Base-by-base conservation (phyloP, 1,140 invertebrate genomes). In the Acyrthosiphon pisum region DNA sequence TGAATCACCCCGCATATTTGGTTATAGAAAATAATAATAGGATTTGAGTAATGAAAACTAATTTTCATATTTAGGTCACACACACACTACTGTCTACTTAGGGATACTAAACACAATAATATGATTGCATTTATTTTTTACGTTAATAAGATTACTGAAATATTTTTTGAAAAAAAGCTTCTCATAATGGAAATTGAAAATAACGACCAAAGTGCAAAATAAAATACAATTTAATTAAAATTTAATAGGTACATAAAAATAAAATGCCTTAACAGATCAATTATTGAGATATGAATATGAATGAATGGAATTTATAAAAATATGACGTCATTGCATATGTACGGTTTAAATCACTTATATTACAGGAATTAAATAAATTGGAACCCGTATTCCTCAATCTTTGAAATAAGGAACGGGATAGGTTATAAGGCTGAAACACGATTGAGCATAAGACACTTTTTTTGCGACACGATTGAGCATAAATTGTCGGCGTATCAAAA, bases 51-150 rank as follows among this genome's bases (percentile, higher is more conserved):
- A 87, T 48, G 48, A 48, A 87, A 23, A 87, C 84, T 87, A 18
- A 48, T 87, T 87, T 48, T 18, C 9, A 84, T 44, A 84, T 44
- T 84, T 84, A 84, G 37, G 37, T 84, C 37, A 44, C 37, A 44
- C 14, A 84, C 76, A 53, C 30, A 76, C 60, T 76, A 76, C n/a
- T n/a, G n/a, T 76, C 60, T 23, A 84, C 8, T 41, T 84, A 41
- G 37, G 41, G 41, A 44, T 44, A 84, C 37, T 30, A 84, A 84
- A 44, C 23, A n/a, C 30, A 87, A 87, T 48, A 7, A 50, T 88
- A 88, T 50, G 23, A 88, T 88, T n/a, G 30, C 44, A 88, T 88
- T 48, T n/a, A n/a, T 30, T n/a, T 86, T 87, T 88, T 35, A 88
- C 23, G n/a, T 18, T 50, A 88, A 50, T 88, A 50, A 22, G n/a